These are phyloP conservation scores for Platyura marginata DNA, from an alignment of 1,140 invertebrate genomes.

Conservation along the genomic window DNA sequence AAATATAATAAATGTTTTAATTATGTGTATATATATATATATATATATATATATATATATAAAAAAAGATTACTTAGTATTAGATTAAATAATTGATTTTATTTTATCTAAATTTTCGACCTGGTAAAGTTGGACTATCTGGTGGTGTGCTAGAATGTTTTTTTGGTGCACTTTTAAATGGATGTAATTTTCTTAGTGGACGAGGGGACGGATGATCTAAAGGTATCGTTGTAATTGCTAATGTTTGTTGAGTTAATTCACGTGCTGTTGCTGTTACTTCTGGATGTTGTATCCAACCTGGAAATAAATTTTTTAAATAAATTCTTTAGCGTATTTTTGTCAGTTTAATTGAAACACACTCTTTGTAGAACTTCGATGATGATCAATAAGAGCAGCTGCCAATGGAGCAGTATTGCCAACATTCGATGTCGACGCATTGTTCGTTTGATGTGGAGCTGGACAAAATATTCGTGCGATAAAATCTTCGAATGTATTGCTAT, in stretches of 20 bases:
- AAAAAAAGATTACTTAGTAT: too few relatives aligned
- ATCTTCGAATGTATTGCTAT: constrained; percentile 80
- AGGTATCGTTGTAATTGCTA: constrained; percentile 6
- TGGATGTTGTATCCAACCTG: constrained; percentile 3
- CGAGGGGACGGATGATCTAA: constrained; percentile 22
- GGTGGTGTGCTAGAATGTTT: constrained; percentile 25
- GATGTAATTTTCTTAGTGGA: constrained; percentile 27
- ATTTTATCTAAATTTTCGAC: constrained; percentile 11
- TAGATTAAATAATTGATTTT: too few relatives aligned
- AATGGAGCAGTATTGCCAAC: constrained; percentile 21
- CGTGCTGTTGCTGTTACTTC: constrained; percentile 10
- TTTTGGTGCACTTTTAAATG: constrained; percentile 27
- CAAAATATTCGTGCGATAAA: constrained; percentile 72
- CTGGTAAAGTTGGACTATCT: constrained; percentile 27
- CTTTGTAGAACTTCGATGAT: constrained; percentile 20
- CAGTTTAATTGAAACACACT: constrained; percentile 7
- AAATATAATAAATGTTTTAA: too few relatives aligned
- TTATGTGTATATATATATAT: too few relatives aligned
- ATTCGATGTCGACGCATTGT: constrained; percentile 7
- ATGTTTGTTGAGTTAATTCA: constrained; percentile 19
- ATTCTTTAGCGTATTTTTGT: background rate
- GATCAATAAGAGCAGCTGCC: constrained; percentile 31
- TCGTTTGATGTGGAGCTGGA: constrained; percentile 39
- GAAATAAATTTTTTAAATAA: background rate
- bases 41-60: too few relatives aligned